These are phyloP conservation scores for Chromobotia macracanthus DNA, from an alignment of 2,797 vertebrate genomes.

Conservation along the genomic window DNA sequence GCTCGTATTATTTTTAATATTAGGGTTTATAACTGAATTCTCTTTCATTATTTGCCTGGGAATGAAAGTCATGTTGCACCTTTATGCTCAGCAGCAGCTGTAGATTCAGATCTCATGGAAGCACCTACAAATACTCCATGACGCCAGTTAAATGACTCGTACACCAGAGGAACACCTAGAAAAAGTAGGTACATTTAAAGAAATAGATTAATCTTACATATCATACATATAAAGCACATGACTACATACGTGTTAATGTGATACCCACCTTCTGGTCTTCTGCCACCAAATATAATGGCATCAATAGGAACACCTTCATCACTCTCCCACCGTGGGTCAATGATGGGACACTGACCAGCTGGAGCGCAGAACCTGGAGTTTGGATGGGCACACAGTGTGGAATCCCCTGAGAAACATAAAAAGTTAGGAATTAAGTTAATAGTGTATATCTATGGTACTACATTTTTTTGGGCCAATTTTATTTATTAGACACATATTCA, in stretches of 20 bases:
- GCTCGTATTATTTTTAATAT: background rate
- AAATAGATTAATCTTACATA: background rate
- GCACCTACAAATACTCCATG: conserved; percentile 93
- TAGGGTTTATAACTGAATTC: background rate
- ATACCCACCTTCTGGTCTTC: conserved; percentile 85
- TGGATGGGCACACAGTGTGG: conserved; percentile 83
- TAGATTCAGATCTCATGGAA: conserved; percentile 90
- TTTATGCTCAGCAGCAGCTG: conserved; percentile 92
- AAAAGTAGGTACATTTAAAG: conserved; percentile 21
- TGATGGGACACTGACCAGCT: conserved; percentile 89
- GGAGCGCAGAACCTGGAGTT: conserved; percentile 93
- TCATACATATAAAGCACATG: background rate
- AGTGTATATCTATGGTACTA: too few relatives aligned
- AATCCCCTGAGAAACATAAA: conserved; percentile 72
- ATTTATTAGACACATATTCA: too few relatives aligned
- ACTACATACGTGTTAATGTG: background rate
- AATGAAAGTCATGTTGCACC: conserved; percentile 69
- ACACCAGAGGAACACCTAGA: conserved; percentile 89
- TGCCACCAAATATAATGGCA: conserved; percentile 90
- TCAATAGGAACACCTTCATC: conserved; percentile 91
- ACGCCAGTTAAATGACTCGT: conserved; percentile 89
- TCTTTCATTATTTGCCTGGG: background rate
- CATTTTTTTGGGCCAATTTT: too few relatives aligned
- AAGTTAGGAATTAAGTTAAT: background rate
- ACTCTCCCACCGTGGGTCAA: conserved; percentile 89